Evolutionary conservation across 1,140 invertebrate species (phyloP), one percentile per base, ranked within the genome.

Genomic region (Drosophila jambulina): DNA sequence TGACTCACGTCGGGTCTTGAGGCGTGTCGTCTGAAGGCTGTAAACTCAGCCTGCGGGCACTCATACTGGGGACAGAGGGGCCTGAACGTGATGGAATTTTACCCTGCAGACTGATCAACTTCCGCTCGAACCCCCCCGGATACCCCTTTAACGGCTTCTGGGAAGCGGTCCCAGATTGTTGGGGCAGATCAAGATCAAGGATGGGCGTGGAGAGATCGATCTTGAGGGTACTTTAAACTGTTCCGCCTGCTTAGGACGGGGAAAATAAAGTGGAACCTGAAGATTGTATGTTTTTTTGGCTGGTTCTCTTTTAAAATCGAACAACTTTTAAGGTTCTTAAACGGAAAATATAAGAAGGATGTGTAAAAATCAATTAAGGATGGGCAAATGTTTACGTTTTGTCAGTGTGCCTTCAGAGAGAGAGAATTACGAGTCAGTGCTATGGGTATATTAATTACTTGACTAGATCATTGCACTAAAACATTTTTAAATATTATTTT

Each of bases 11-110:
- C 23, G 27, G 40, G 57, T 70, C 49, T 70, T 48, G 51, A 71
- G 83, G 83, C 61, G 84, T 88, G 83, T 64, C 80, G 63, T 40
- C 15, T 68, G 68, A 75, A 81, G 68, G 74, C 54, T 72, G 63
- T 59, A 49, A 70, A 46, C 21, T 5, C 23, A 70, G 64, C 64
- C 48, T 71, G 65, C 29, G 65, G 68, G 48, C 12, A 13, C 13
- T 13, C n/a, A 32, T 25, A 40, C 36, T 45, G 17, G 21, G 27
- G 42, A 51, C 49, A 48, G 27, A 58, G 68, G 68, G 68, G 68
- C 68, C 68, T 57, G 68, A 71, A 48, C 68, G 51, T 71, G 68
- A n/a, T 58, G 68, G 68, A 71, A 71, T 71, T 71, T 71, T 29
- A 32, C 34, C 38, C 38, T 17, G 25, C n/a, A 21, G 17, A 38